Evolutionary conservation across 2,113 vertebrate genomes (phyloP).

Genomic region (Festucalex cinctus): DNA sequence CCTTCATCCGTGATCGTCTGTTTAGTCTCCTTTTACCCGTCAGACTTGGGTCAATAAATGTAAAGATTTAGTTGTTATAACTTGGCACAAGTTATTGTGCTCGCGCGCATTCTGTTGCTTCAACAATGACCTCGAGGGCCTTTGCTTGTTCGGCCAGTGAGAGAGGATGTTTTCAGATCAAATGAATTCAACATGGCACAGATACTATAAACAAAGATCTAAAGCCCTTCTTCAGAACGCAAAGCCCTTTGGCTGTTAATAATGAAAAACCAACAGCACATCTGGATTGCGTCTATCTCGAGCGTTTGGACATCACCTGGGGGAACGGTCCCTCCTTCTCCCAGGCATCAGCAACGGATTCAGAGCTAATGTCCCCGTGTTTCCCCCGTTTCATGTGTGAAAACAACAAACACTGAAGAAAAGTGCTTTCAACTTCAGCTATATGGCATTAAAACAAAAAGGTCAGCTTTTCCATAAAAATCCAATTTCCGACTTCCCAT

Average conservation of each 20-base stretch:
- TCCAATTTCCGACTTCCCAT: neutral
- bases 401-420: neutral
- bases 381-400: neutral
- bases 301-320: conserved; percentile 9
- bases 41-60: neutral
- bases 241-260: conserved; percentile 11
- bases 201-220: neutral
- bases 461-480: neutral
- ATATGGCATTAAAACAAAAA: too few species aligned
- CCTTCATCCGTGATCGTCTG: conserved; percentile 16
- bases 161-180: conserved; percentile 49
- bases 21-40: neutral
- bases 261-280: conserved; percentile 7
- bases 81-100: neutral
- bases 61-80: neutral
- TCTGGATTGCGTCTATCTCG: conserved; percentile 17
- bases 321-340: neutral
- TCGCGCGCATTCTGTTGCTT: neutral
- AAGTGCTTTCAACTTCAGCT: neutral
- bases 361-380: neutral
- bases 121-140: conserved; percentile 32
- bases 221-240: conserved; percentile 5
- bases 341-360: conserved; percentile 7
- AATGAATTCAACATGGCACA: conserved; percentile 35
- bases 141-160: neutral